Conservation (phyloP, 2,113 vertebrate species). For the Rhinoptilus africanus region DNA sequence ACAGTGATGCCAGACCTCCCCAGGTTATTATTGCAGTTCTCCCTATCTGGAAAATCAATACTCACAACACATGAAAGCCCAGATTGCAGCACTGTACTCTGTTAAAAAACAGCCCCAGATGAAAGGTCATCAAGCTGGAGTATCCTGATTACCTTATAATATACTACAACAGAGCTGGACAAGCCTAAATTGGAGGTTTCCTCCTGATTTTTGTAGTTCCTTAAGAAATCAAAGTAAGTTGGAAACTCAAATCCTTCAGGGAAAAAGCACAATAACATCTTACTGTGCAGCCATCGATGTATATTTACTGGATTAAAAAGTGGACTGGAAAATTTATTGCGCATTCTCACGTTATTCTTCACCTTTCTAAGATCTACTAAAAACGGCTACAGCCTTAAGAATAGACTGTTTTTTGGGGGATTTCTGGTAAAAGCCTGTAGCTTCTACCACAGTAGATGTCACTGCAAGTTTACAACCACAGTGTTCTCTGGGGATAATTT, state of each 20-base stretch:
- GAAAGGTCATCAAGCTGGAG: neutral
- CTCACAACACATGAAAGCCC: neutral
- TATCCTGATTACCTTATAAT: neutral
- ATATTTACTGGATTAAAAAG: neutral
- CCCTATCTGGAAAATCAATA: conserved; percentile 11
- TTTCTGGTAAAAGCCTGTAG: neutral
- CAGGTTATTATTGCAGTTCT: neutral
- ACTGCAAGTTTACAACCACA: neutral
- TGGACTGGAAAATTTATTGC: neutral
- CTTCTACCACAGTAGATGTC: neutral
- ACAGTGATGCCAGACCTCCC: neutral
- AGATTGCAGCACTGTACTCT: neutral
- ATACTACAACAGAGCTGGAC: neutral
- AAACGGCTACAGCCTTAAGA: neutral
- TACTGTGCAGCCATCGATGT: neutral
- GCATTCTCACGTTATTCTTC: neutral
- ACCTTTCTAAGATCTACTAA: neutral
- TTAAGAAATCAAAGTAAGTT: neutral
- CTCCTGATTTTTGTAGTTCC: neutral
- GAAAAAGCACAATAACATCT: neutral
- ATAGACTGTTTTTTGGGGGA: neutral
- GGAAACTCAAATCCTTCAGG: neutral
- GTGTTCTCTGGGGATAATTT: neutral
- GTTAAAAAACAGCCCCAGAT: neutral
- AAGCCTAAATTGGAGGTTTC: neutral